These are phyloP conservation scores for Agonopterix heracliana DNA, from an alignment of 2,888 invertebrate species.

Conservation along the genomic window DNA sequence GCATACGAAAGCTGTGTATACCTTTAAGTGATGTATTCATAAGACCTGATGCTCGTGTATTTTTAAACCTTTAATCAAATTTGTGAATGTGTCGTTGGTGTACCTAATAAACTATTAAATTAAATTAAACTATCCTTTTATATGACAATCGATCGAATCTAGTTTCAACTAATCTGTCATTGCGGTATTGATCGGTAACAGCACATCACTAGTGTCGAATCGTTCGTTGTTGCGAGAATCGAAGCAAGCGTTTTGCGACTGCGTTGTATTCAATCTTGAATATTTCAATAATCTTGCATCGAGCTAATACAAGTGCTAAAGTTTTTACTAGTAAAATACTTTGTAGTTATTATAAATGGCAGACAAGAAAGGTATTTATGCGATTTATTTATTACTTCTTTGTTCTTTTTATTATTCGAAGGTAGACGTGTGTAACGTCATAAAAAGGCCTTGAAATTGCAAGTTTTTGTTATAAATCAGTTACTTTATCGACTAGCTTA, in stretches of 20 bases:
- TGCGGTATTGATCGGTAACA: constrained; percentile 1
- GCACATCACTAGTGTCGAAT: constrained; percentile 35
- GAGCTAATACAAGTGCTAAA: constrained; percentile 31
- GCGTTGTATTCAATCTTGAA: constrained; percentile 37
- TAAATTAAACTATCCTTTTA: too few relatives aligned
- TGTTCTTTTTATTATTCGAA: constrained; percentile 49
- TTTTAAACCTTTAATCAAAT: too few relatives aligned
- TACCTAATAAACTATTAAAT: too few relatives aligned
- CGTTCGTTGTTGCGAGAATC: constrained; percentile 26
- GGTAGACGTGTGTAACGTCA: constrained; percentile 72
- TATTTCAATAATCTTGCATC: constrained; percentile 32
- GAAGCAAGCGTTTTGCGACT: constrained; percentile 40
- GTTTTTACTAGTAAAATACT: constrained; percentile 39
- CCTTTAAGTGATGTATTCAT: too few relatives aligned
- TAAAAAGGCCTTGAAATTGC: constrained; percentile 30
- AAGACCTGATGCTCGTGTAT: too few relatives aligned
- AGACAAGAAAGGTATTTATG: constrained; percentile 76
- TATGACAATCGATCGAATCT: constrained; percentile 8
- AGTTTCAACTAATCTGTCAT: neutral
- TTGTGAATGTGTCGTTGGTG: too few relatives aligned
- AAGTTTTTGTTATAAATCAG: constrained; percentile 21
- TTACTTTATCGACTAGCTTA: neutral
- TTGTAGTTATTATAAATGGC: constrained; percentile 63
- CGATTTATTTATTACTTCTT: constrained; percentile 46
- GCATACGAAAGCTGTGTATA: too few relatives aligned